These are phyloP conservation scores for Telenomus remus DNA, from an alignment of 1,140 invertebrate genomes.

Conservation along the genomic window DNA sequence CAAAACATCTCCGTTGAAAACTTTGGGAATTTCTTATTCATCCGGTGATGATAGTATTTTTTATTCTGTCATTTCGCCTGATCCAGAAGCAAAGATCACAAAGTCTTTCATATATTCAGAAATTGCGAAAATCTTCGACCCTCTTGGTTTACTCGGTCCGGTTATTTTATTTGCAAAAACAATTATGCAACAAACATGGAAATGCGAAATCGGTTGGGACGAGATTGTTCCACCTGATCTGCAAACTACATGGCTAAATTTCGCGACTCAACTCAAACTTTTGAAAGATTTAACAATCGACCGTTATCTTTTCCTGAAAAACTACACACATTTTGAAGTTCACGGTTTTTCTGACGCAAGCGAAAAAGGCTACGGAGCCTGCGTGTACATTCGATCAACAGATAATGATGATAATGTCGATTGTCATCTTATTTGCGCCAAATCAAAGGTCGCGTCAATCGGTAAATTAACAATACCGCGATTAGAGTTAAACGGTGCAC, in stretches of 20 bases:
- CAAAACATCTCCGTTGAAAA: no score
- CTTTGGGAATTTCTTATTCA: no score
- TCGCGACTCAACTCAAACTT: slow-evolving; percentile 8
- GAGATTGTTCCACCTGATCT: background rate
- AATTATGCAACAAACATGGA: background rate
- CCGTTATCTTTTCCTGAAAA: slow-evolving; percentile 3
- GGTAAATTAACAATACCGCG: slow-evolving; percentile 16
- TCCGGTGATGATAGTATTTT: no score
- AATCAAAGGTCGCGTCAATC: slow-evolving; percentile 65
- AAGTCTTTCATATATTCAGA: background rate
- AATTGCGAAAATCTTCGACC: background rate
- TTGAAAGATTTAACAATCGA: slow-evolving; percentile 11
- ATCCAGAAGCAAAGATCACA: background rate
- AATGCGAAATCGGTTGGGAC: background rate
- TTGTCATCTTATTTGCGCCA: slow-evolving; percentile 55
- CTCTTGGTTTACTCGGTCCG: background rate
- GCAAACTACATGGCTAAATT: slow-evolving; percentile 11
- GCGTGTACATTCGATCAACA: slow-evolving; percentile 39
- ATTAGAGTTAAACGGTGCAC: background rate
- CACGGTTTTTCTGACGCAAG: slow-evolving; percentile 47
- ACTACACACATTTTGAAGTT: slow-evolving; percentile 11
- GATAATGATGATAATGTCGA: slow-evolving; percentile 7
- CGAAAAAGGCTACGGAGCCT: slow-evolving; percentile 18
- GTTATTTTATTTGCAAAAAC: background rate
- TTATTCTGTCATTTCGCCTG: background rate